Evolutionary conservation across 2,888 invertebrate species (phyloP), one percentile per base, ranked within the genome.

Genomic region (Liodrosophila aerea): DNA sequence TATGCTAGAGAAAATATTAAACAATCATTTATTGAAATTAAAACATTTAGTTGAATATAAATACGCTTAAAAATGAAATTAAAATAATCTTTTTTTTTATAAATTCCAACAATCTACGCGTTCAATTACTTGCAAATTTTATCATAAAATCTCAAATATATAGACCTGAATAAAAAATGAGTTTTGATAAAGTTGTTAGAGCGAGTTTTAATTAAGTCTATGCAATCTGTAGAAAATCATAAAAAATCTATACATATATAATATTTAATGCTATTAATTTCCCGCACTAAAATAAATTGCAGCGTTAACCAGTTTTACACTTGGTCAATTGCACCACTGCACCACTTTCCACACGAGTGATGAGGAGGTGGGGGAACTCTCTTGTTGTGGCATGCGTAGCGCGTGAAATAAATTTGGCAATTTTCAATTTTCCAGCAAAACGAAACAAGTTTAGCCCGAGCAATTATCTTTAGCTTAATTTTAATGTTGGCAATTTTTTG

Each of bases 391-490:
- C 39, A 46, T 45, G 45, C 36, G 45, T 45, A 46, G 53, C 37
- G 43, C 46, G 43, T 61, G 54, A 64, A 57, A 63, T 60, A 46
- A 53, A 47, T 81, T 64, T 62, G 56, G 22, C 57, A 52, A 62
- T 78, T 74, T 82, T 74, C 82, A 64, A 85, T 81, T 52, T 75
- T 39, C 39, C 56, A 46, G 33, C 56, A 45, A 44, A 45, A 43
- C 44, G 22, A 57, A 82, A 77, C 73, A 18, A 57, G 66, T 76
- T 80, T 52, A 45, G 37, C 52, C 51, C 13, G 49, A 39, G 70
- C 81, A 80, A 84, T 80, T 80, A 81, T 77, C 74, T 77, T 84
- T 56, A 53, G 86, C 67, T 76, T 73, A 62, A 73, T 61, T 82
- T 81, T 46, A 68, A 66, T 22, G 5, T 22, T 22, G 5, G 22